Conservation (phyloP, 2,888 invertebrate genomes). For the Chorisops tibialis region DNA sequence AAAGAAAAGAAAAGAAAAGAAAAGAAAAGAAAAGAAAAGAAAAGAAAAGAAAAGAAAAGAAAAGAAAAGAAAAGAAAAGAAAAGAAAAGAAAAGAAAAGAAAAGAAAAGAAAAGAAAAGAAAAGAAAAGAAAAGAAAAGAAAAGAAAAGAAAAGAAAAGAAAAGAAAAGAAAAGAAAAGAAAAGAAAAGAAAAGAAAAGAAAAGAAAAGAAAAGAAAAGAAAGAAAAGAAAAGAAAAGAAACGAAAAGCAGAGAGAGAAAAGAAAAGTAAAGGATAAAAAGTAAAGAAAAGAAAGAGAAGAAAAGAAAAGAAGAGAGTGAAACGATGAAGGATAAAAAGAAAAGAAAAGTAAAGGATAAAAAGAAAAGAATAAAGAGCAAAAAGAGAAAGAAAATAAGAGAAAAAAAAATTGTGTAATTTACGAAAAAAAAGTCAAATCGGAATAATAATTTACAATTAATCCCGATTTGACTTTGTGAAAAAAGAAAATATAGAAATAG, state of each 20-base stretch:
- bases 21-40: neutral
- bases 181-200: too few species aligned
- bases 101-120: neutral
- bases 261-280: slow-evolving; percentile 1
- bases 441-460: neutral
- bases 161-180: too few species aligned
- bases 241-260: neutral
- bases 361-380: slow-evolving; percentile 13
- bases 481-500: neutral
- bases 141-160: too few species aligned
- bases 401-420: neutral
- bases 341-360: slow-evolving; percentile 1
- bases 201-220: neutral
- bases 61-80: neutral
- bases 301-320: slow-evolving; percentile 19
- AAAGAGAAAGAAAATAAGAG: neutral
- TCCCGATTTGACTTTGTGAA: neutral
- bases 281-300: slow-evolving; percentile 8
- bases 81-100: neutral
- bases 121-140: too few species aligned
- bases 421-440: neutral
- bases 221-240: neutral
- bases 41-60: slow-evolving; percentile 4
- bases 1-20: too few species aligned
- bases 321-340: slow-evolving; percentile 17